Conservation (phyloP, 1,140 invertebrate genomes). For the Manduca sexta region DNA sequence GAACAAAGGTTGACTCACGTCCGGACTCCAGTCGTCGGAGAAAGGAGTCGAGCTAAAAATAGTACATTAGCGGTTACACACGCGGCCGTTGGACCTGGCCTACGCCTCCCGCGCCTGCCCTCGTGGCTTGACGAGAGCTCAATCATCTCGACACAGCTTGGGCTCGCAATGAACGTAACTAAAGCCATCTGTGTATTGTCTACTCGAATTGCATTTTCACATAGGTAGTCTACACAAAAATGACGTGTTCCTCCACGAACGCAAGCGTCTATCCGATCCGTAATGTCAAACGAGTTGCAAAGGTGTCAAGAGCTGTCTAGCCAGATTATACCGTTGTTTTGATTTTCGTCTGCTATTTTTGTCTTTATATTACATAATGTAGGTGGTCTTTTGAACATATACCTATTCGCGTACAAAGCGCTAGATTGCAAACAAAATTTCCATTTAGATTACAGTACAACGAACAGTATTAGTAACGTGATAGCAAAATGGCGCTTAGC, state of each 20-base stretch:
- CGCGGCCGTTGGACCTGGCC: constrained; percentile 34
- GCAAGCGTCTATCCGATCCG: neutral
- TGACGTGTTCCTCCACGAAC: neutral
- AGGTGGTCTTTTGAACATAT: no score
- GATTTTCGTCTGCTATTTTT: no score
- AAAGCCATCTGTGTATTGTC: neutral
- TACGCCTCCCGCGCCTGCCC: constrained; percentile 22
- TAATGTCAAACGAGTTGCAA: neutral
- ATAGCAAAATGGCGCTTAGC: constrained; percentile 26
- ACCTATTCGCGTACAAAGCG: no score
- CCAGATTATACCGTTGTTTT: no score
- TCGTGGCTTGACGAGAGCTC: constrained; percentile 8
- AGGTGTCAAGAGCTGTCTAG: no score
- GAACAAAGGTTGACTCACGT: constrained; percentile 57
- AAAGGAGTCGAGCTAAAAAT: constrained; percentile 42
- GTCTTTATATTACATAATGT: no score
- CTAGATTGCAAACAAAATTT: neutral
- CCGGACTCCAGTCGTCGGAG: constrained; percentile 31
- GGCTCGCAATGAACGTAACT: neutral
- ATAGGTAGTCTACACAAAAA: no score
- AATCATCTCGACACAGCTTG: constrained; percentile 2
- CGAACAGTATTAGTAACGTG: constrained; percentile 16
- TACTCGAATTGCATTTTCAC: no score
- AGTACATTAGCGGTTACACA: constrained; percentile 31
- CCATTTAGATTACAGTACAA: neutral